Evolutionary conservation across 2,113 vertebrate species (phyloP).

Genomic region (Hystrix cristata): DNA sequence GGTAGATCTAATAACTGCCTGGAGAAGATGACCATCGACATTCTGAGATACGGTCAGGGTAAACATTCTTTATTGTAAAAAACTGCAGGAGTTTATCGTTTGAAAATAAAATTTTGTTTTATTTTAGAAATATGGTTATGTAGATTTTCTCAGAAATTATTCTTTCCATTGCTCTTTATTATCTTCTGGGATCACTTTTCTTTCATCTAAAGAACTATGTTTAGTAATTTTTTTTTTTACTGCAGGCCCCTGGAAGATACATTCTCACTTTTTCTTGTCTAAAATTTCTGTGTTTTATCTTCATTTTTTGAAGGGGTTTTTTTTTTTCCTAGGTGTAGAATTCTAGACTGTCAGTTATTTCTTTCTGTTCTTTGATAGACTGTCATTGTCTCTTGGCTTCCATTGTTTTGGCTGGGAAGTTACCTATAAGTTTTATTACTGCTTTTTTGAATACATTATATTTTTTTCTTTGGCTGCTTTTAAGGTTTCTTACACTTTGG

Average conservation of each 20-base stretch:
- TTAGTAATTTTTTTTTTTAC: not conserved
- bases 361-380: not conserved
- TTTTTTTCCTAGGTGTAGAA: not conserved
- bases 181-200: constrained; percentile 6
- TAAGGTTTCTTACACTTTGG: constrained; percentile 25
- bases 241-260: not conserved
- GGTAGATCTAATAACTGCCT: not conserved
- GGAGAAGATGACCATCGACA: not conserved
- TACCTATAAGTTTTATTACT: not conserved
- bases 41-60: not conserved
- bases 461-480: not conserved
- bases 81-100: not conserved
- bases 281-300: not conserved
- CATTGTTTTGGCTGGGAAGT: not conserved
- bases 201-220: not conserved
- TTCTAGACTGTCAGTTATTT: not conserved
- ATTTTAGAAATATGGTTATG: not conserved
- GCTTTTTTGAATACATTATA: not conserved
- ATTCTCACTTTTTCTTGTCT: not conserved
- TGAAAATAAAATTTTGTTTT: constrained; percentile 23
- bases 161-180: not conserved
- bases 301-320: not conserved
- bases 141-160: not conserved
- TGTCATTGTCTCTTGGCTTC: not conserved
- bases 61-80: not conserved